Evolutionary conservation across 35 echinoderm and acorn worm genomes (phyloP), one percentile per base, ranked within the genome.

Genomic region (Chiridota heheva): DNA sequence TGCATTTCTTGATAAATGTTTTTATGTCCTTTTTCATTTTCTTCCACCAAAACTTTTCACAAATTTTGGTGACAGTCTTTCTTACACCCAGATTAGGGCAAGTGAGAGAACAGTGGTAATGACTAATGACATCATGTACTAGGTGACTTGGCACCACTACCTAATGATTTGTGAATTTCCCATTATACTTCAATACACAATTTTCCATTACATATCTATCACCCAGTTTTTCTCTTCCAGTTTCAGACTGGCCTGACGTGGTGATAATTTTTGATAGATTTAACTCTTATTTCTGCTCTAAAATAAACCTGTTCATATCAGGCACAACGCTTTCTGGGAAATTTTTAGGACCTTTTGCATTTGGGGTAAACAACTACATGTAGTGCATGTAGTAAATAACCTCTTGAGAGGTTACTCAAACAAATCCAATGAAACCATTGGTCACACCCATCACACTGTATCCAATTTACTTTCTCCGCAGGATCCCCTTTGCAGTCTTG

Each of bases 401-500:
- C 12, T 15, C 20, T 32, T 76, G 22, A 55, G 41, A 26, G 24
- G 10, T 55, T 10, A 25, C 72, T 48, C 42, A 66, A 20, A 44
- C 78, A 81, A 25, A 31, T 24, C 58, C 41, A 32, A 65, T 81
- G 78, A 41, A 69, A 33, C 66, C 66, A 69, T n/a, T n/a, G 27
- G 5, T 67, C 60, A 81, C 78, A 81, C 40, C 35, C 24, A n/a
- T 81, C 60, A 44, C 78, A 81, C 53, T 81, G 78, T n/a, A 66
- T 66, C 78, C 78, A 81, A 66, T 81, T 43, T 7, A 81, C 35
- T 2, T 35, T 34, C 20, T n/a, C 31, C 13, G 76, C 60, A 5
- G 69, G 55, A 80, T 60, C 35, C 33, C 51, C 57, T 40, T 60
- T 60, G 63, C 76, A 80, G 7, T 58, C 40, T 10, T 8, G 7